These are phyloP conservation scores for Cinara cedri DNA, from an alignment of 2,888 invertebrate genomes.

Conservation along the genomic window DNA sequence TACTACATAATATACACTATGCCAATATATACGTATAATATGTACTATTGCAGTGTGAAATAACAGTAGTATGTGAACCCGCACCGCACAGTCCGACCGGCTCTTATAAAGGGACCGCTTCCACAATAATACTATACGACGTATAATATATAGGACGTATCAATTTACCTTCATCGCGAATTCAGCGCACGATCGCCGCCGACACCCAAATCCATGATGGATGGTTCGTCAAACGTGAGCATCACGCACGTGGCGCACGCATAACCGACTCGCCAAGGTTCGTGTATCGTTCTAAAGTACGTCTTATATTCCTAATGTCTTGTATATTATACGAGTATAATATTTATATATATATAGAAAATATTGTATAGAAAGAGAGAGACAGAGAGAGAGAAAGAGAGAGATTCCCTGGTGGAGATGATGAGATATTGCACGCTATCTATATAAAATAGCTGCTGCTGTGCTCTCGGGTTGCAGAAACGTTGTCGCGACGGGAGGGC, in stretches of 20 bases:
- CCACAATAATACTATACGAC: too few relatives aligned
- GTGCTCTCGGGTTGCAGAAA: background rate
- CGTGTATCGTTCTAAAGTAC: background rate
- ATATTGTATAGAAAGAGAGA: too few relatives aligned
- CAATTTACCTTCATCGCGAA: slow-evolving; percentile 53
- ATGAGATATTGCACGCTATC: slow-evolving; percentile 31
- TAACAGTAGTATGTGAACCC: too few relatives aligned
- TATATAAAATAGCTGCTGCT: background rate
- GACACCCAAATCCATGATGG: slow-evolving; percentile 51
- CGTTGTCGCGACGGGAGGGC: background rate
- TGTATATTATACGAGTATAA: too few relatives aligned
- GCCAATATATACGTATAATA: too few relatives aligned
- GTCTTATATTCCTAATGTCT: slow-evolving; percentile 23
- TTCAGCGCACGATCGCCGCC: slow-evolving; percentile 50
- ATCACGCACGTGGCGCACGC: background rate
- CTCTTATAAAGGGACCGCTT: slow-evolving; percentile 34
- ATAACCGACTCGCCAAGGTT: too few relatives aligned
- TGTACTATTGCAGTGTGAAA: too few relatives aligned
- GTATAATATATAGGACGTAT: slow-evolving; percentile 18
- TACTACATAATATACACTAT: too few relatives aligned
- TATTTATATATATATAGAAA: slow-evolving; percentile 8
- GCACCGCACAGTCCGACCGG: background rate
- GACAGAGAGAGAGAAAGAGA: background rate
- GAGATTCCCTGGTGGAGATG: background rate
- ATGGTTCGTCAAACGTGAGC: slow-evolving; percentile 48